phyloP scores from a whole-genome alignment of 2,888 invertebrate genomes.

The Pandemis corylana region DNA sequence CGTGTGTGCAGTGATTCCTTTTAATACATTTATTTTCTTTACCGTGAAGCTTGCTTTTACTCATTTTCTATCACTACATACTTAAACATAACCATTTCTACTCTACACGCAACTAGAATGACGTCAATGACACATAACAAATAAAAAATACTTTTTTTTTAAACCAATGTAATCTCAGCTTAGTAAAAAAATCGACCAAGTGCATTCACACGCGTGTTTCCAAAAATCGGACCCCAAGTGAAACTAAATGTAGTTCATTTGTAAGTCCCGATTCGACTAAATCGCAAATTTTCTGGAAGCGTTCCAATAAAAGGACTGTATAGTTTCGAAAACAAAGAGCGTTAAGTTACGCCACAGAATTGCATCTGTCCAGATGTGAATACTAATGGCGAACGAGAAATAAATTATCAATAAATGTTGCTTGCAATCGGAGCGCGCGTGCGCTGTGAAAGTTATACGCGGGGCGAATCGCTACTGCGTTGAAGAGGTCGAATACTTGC shows the following conservation, averaged over 20 bases:
- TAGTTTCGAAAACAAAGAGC: constrained; percentile 14
- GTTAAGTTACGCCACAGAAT: constrained; percentile 21
- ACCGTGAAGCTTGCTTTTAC: too few relatives aligned
- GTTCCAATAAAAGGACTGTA: constrained; percentile 1
- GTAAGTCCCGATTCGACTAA: background rate
- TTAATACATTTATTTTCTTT: too few relatives aligned
- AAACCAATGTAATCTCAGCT: too few relatives aligned
- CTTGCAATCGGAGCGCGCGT: constrained; percentile 60
- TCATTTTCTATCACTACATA: too few relatives aligned
- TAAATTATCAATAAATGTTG: constrained; percentile 60
- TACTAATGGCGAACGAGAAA: constrained; percentile 50
- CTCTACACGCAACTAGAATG: too few relatives aligned
- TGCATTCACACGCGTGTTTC: too few relatives aligned
- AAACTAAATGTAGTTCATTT: background rate
- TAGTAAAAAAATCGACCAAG: too few relatives aligned
- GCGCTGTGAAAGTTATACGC: constrained; percentile 72
- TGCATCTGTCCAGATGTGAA: constrained; percentile 34
- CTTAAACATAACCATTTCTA: too few relatives aligned
- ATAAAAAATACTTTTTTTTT: too few relatives aligned
- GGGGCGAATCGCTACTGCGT: constrained; percentile 54
- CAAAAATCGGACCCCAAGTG: too few relatives aligned
- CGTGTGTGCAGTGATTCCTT: too few relatives aligned
- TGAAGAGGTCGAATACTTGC: constrained; percentile 40
- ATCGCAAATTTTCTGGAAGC: background rate
- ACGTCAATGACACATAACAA: too few relatives aligned